These are phyloP conservation scores for Cerceris ruficornis DNA, from an alignment of 2,888 invertebrate species.

Conservation along the genomic window DNA sequence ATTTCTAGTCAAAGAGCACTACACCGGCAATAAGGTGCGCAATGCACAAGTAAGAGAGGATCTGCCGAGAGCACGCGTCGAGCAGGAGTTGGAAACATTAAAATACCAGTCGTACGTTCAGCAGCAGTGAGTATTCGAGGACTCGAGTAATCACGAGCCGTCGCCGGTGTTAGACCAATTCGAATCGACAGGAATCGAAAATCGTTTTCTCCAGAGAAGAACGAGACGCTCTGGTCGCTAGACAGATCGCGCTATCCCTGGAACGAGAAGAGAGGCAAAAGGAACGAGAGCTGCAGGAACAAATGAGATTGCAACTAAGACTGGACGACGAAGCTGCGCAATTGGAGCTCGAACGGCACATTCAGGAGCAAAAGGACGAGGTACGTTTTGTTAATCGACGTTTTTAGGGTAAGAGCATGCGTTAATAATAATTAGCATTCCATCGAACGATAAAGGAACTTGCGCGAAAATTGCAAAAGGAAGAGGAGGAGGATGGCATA, in stretches of 20 bases:
- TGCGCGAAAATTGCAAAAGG: conserved; percentile 89
- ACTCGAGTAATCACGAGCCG: background rate
- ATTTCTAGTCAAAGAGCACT: conserved; percentile 87
- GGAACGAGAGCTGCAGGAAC: conserved; percentile 83
- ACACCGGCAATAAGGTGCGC: conserved; percentile 88
- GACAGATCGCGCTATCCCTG: conserved; percentile 86
- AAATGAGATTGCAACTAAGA: conserved; percentile 80
- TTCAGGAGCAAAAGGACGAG: conserved; percentile 90
- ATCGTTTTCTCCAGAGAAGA: conserved; percentile 83
- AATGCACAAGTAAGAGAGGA: conserved; percentile 91
- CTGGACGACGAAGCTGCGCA: conserved; percentile 78
- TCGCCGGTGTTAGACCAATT: background rate
- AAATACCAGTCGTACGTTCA: conserved; percentile 84
- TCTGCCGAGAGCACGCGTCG: conserved; percentile 88
- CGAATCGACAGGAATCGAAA: background rate
- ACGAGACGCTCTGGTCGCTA: conserved; percentile 86
- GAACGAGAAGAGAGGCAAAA: conserved; percentile 84
- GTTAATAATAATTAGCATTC: background rate
- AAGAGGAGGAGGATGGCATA: conserved; percentile 86
- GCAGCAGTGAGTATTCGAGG: conserved; percentile 84
- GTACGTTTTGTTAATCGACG: conserved; percentile 77
- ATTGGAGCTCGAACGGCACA: conserved; percentile 83
- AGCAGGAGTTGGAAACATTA: conserved; percentile 87
- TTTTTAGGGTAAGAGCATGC: background rate
- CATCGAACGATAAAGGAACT: conserved; percentile 84